These are phyloP conservation scores for Vanessa cardui DNA, from an alignment of 2,888 invertebrate genomes.

Conservation along the genomic window DNA sequence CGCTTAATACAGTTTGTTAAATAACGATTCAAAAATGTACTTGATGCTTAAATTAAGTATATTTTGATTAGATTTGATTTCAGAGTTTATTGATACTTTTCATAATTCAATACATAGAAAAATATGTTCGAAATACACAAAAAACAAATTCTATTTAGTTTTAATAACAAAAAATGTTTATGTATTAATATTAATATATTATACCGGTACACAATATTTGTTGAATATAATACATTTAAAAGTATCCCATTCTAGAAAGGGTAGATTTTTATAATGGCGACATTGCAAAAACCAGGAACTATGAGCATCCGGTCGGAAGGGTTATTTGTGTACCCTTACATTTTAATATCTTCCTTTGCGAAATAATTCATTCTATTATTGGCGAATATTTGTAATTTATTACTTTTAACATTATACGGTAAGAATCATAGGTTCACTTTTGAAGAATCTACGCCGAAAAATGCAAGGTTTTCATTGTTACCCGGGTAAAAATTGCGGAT, in stretches of 20 bases:
- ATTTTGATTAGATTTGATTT: no score
- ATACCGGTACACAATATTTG: not conserved
- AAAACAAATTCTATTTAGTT: no score
- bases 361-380: conserved; percentile 43
- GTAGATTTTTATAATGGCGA: conserved; percentile 39
- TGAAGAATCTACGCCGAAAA: not conserved
- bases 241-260: conserved; percentile 18
- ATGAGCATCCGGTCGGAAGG: conserved; percentile 51
- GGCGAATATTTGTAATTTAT: conserved; percentile 44
- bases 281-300: conserved; percentile 46
- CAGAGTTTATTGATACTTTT: no score
- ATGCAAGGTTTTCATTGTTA: no score
- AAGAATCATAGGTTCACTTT: not conserved
- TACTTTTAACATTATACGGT: not conserved
- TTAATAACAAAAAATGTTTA: not conserved
- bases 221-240: conserved; percentile 8
- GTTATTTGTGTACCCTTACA: conserved; percentile 47
- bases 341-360: conserved; percentile 46
- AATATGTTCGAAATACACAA: not conserved
- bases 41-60: no score
- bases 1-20: no score
- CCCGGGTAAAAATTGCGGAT: no score
- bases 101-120: not conserved
- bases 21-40: no score
- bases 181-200: not conserved